Evolutionary conservation across 2,888 invertebrate genomes (phyloP), one percentile per base, ranked within the genome.

Genomic region (Hermodice carunculata): DNA sequence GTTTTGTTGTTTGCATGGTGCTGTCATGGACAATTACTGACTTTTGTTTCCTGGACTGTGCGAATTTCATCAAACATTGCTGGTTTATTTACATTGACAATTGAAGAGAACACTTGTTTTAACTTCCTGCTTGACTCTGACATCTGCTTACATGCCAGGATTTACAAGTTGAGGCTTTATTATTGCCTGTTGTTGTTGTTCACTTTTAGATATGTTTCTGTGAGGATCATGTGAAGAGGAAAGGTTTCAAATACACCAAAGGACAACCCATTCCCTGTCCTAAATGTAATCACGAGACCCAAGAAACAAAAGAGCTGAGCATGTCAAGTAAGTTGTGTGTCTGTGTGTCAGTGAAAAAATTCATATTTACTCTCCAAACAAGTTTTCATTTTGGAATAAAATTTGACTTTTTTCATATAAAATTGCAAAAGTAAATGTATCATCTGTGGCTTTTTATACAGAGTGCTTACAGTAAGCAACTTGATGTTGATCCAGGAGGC

Each of bases 201-300:
- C 8, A 42, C 26, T 44, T 69, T 3, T 70, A 86, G 85, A 93
- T 92, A 2, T 97, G 96, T 86, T 98, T 94, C 87, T 98, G 97
- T 87, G 96, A 96, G 79, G 97, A 97, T 87, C 97, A 98, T 87
- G 96, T 97, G 66, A 90, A 92, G 61, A 91, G 97, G 68, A 94
- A 94, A 87, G 94, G 94, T 1, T 93, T 94, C 81, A 95, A 94
- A 81, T 94, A 94, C 83, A 92, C 92, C 19, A 93, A 93, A 81
- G 93, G 93, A 77, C 92, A 92, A 80, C 87, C 91, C 5, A 90
- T 94, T 81, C 96, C 97, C 17, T 98, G 97, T 82, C 97, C 98
- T 31, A 96, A 96, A 88, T 98, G 97, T 89, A 91, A 92, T 70
- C 95, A 92, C 87, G 93, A 95, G 65, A 96, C 96, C n/a, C 92